A percentile compares a stretch with the other conserved stretches of the same genome.
phyloP scores from a whole-genome alignment of 2,113 vertebrate species.

The Clarias batrachus region DNA sequence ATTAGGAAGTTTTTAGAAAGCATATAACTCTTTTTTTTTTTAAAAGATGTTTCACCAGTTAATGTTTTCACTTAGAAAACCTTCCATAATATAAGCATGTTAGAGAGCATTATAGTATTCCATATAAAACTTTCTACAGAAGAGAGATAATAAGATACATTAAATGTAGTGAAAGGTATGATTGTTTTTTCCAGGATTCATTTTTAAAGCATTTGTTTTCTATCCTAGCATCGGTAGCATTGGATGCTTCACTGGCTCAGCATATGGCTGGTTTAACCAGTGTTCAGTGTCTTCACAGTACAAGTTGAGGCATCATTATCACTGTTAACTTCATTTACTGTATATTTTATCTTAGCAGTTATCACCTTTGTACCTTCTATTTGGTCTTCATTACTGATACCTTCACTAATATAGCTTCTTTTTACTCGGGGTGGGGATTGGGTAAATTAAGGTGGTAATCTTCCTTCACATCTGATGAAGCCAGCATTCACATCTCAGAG shows the following conservation, averaged over 20 bases:
- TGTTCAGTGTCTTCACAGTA: constrained; percentile 38
- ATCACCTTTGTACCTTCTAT: constrained; percentile 9
- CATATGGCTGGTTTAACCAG: constrained; percentile 1
- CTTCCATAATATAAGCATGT: neutral
- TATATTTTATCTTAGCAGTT: neutral
- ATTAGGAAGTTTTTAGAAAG: neutral
- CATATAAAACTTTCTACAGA: neutral
- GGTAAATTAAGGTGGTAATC: neutral
- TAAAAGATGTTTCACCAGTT: neutral
- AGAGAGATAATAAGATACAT: neutral
- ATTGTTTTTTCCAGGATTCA: neutral
- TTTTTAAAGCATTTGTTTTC: neutral
- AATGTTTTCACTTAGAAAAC: neutral
- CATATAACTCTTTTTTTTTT: neutral
- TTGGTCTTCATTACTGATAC: neutral
- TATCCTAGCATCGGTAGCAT: neutral
- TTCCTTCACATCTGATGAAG: constrained; percentile 10
- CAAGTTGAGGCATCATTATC: constrained; percentile 13
- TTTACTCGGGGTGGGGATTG: neutral
- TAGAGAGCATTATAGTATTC: neutral
- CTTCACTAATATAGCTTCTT: neutral
- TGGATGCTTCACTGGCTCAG: neutral
- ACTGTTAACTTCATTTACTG: constrained; percentile 46
- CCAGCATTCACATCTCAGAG: constrained; percentile 80
- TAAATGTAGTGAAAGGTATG: neutral